phyloP scores from a whole-genome alignment of 2,797 vertebrate species.

The Limosa lapponica region DNA sequence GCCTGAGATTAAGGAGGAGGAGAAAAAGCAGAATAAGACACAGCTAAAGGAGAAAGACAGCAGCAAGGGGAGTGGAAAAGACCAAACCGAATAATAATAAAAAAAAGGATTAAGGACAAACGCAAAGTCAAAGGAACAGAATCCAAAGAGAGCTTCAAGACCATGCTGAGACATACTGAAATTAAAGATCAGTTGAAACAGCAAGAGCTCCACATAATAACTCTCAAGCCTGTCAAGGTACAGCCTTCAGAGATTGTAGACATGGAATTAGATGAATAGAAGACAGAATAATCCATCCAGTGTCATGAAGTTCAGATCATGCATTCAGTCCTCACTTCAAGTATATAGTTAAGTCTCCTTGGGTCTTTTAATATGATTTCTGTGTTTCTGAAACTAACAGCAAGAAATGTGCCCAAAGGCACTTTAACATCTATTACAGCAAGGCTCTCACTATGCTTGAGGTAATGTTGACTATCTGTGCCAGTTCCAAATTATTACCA shows the following conservation, averaged over 20 bases:
- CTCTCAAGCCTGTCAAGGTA: neutral
- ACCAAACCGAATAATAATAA: neutral
- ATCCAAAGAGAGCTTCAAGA: neutral
- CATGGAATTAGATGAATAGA: conserved; percentile 1
- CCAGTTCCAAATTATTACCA: neutral
- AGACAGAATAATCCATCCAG: conserved; percentile 3
- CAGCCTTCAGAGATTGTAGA: neutral
- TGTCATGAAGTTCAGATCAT: conserved; percentile 14
- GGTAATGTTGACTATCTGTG: neutral
- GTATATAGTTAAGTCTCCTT: neutral
- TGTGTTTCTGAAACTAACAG: conserved; percentile 12
- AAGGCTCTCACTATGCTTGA: neutral
- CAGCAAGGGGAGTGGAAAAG: neutral
- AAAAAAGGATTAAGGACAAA: neutral
- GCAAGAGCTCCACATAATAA: conserved; percentile 19
- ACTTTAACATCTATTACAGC: neutral
- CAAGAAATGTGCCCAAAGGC: neutral
- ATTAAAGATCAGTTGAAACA: conserved; percentile 36
- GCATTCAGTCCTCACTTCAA: conserved; percentile 5
- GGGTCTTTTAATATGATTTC: neutral
- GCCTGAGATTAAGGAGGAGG: conserved; percentile 46
- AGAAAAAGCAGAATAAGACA: neutral
- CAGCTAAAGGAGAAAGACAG: neutral
- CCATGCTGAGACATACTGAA: conserved; percentile 27
- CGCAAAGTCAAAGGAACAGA: neutral